Percentiles rank a stretch among this genome's conserved stretches.
Evolutionary conservation across 2,888 invertebrate genomes (phyloP).

Genomic region (Chalcosyrphus nemorum): DNA sequence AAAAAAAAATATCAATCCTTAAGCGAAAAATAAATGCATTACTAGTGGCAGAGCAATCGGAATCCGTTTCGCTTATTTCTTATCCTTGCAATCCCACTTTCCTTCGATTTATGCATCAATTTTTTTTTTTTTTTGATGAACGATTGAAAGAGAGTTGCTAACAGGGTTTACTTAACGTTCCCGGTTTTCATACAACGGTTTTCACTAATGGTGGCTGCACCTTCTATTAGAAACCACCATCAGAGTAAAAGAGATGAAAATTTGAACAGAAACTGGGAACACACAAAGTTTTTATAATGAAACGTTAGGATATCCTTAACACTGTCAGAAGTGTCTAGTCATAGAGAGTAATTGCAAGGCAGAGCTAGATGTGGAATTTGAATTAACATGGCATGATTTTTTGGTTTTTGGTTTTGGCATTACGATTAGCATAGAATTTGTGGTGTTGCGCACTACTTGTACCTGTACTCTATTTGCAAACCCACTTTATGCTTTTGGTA

Average conservation of each 20-base stretch:
- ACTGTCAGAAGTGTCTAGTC: conserved; percentile 49
- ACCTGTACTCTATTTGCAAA: not conserved
- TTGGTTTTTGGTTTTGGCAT: conserved; percentile 57
- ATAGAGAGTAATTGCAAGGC: conserved; percentile 43
- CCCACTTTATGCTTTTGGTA: too few relatives aligned
- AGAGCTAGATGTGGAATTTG: conserved; percentile 48
- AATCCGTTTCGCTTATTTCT: conserved; percentile 26
- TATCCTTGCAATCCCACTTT: conserved; percentile 20
- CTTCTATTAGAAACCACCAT: conserved; percentile 10
- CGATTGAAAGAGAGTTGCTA: not conserved
- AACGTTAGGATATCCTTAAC: conserved; percentile 38
- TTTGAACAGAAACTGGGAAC: conserved; percentile 4
- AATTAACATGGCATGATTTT: conserved; percentile 63
- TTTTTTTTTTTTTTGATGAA: conserved; percentile 23
- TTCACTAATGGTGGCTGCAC: conserved; percentile 44
- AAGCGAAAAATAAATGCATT: conserved; percentile 46
- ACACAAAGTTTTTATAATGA: conserved; percentile 34
- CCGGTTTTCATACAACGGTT: conserved; percentile 29
- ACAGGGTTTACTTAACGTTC: conserved; percentile 25
- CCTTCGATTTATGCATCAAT: conserved; percentile 31
- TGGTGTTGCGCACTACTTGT: conserved; percentile 10
- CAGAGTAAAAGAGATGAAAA: not conserved
- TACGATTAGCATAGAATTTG: conserved; percentile 64
- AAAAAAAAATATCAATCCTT: conserved; percentile 38
- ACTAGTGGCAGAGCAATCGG: not conserved